Percentiles rank a stretch among this genome's conserved stretches.
Evolutionary conservation across 2,888 invertebrate species (phyloP).

Genomic region (Crossocerus cetratus): DNA sequence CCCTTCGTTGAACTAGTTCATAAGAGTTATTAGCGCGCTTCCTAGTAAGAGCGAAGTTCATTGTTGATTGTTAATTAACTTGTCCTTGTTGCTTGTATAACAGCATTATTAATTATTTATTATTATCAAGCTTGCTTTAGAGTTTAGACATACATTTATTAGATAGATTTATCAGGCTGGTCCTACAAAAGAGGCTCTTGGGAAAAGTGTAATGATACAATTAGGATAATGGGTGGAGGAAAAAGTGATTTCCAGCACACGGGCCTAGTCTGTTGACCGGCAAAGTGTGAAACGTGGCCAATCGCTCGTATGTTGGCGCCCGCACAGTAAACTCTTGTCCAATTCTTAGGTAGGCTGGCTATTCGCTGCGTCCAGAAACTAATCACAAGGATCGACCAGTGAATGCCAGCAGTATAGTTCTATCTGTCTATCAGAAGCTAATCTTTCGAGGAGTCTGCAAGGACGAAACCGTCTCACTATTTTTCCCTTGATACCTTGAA

Average conservation of each 20-base stretch:
- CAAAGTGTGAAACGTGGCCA: conserved; percentile 69
- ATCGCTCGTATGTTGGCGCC: conserved; percentile 73
- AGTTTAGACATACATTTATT: too few species aligned
- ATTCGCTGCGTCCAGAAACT: conserved; percentile 40
- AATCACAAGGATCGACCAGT: conserved; percentile 33
- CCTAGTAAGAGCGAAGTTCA: conserved; percentile 9
- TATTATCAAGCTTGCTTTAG: too few species aligned
- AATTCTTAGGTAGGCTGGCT: conserved; percentile 73
- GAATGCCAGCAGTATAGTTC: conserved; percentile 61
- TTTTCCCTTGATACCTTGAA: too few species aligned
- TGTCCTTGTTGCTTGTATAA: neutral
- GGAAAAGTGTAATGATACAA: neutral
- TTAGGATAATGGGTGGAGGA: conserved; percentile 30
- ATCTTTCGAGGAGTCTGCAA: conserved; percentile 31
- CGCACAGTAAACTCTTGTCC: conserved; percentile 77
- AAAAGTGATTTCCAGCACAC: conserved; percentile 47
- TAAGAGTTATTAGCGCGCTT: neutral
- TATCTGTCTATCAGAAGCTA: conserved; percentile 66
- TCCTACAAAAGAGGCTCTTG: too few species aligned
- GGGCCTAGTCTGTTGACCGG: conserved; percentile 47
- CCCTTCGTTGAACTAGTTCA: neutral
- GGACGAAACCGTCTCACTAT: too few species aligned
- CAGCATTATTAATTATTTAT: too few species aligned
- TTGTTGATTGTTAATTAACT: conserved; percentile 4
- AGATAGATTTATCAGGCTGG: too few species aligned